Base-by-base conservation (phyloP, 2,797 vertebrate genomes). In the Trachurus trachurus region DNA sequence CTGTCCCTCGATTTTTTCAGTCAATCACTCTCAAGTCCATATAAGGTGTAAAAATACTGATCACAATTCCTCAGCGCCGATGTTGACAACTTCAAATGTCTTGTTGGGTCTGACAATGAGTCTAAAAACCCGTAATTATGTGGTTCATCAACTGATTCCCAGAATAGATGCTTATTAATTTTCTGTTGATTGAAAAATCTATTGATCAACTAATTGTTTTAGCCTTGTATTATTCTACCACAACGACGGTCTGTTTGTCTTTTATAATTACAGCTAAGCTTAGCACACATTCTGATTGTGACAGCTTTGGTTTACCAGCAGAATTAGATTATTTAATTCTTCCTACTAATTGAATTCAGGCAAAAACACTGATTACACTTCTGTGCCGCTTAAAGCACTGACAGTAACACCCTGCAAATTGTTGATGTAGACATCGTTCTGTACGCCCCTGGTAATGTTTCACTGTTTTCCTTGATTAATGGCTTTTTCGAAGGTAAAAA, bases 381-480 rank as follows among this genome's bases (percentile, higher is more conserved):
- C 34, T 26, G 15, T 54, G 53, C 21, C 58, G 5, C 39, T 50
- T 64, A 74, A 83, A 78, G 10, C 26, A n/a, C 58, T 10, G 34
- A 62, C n/a, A 19, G 62, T 67, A 37, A 60, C 0, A 73, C 66
- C 50, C 59, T 58, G 16, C 11, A 31, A 47, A 37, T 37, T 71
- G 62, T 17, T 67, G 40, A 80, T 26, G 11, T 45, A 17, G 6
- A 54, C 37, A 44, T 69, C 15, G 42, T 0, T 11, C 6, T 42
- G 2, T 11, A n/a, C 4, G 11, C 31, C 64, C 69, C 29, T 66
- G 63, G n/a, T 59, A 67, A 26, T 19, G 11, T 56, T 50, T 62
- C 77, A 15, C 31, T 57, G 44, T 70, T 81, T 81, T 65, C 61
- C 37, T 73, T 59, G 9, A 67, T 81, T 57, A 78, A 82, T 70